Percentiles rank a stretch among this genome's conserved stretches.
Evolutionary conservation across 2,888 invertebrate genomes (phyloP).

Genomic region (Myopa testacea): DNA sequence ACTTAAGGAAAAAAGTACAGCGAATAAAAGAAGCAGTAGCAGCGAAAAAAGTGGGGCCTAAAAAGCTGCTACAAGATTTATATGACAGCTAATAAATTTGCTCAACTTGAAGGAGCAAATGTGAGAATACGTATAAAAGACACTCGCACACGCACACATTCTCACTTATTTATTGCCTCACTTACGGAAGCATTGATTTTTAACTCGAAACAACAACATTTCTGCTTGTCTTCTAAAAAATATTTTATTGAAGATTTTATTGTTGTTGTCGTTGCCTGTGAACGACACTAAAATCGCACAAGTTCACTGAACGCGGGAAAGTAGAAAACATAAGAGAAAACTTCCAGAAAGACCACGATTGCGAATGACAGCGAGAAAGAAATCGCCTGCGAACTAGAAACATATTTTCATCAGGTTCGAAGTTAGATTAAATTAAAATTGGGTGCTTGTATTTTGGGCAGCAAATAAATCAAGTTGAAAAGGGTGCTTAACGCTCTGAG

Average conservation of each 20-base stretch:
- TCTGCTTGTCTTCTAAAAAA: neutral
- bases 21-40: neutral
- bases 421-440: no score
- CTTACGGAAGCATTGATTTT: no score
- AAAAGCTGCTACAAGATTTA: conserved; percentile 63
- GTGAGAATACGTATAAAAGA: conserved; percentile 44
- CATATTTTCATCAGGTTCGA: no score
- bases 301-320: neutral
- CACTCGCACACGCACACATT: conserved; percentile 48
- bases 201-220: no score
- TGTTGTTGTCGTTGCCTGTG: neutral
- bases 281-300: conserved; percentile 17
- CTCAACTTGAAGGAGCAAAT: conserved; percentile 52
- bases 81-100: conserved; percentile 67
- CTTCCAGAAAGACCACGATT: neutral
- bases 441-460: no score
- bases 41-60: conserved; percentile 38
- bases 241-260: conserved; percentile 1
- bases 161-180: conserved; percentile 28
- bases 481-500: no score
- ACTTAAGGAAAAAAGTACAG: neutral
- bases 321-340: no score
- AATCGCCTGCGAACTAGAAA: neutral
- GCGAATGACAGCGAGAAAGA: conserved; percentile 11
- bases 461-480: no score